Base-by-base conservation (phyloP, 2,797 vertebrate genomes). In the Leucoraja ocellata region DNA sequence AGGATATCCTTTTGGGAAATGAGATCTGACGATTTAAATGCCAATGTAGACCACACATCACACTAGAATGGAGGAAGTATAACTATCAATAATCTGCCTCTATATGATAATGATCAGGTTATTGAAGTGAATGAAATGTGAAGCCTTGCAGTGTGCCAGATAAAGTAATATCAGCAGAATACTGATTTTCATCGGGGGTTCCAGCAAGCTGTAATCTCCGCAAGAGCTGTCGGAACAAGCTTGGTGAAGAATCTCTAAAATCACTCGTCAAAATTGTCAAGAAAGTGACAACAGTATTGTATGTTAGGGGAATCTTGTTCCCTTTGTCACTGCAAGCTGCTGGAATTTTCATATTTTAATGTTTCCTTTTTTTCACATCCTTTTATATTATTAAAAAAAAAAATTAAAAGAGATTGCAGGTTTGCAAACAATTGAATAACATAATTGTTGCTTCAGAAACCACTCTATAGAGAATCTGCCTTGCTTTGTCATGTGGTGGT, bases 131-230 rank as follows among this genome's bases (percentile, higher is more conserved):
- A 73, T 91, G 23, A 91, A 39, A 91, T 23, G 21, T 74, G 90
- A 3, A 74, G 68, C 68, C 2, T 91, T 91, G 90, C 39, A 91
- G 54, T 54, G 74, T 91, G 23, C 32, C 23, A 5, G 71, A 11
- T 91, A 54, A 71, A 1, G 71, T 74, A 71, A 54, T 91, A 71
- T 91, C 71, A 25, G 68, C 3, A 28, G 39, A 74, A 54, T 91
- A 5, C 88, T 76, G 90, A 91, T 91, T 91, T 91, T 91, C 71
- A 91, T 74, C 54, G 71, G 90, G 68, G 25, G 74, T 91, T 54
- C 68, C 36, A 91, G 39, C 10, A 18, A 73, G 39, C 39, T 46
- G 90, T 39, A 91, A 23, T 23, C 7, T 39, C 36, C 54, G 39
- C 23, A 76, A 54, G 23, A 74, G 39, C 39, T 91, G 71, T 91